Base-by-base conservation (phyloP, 1,140 invertebrate genomes). In the Forficula auricularia region DNA sequence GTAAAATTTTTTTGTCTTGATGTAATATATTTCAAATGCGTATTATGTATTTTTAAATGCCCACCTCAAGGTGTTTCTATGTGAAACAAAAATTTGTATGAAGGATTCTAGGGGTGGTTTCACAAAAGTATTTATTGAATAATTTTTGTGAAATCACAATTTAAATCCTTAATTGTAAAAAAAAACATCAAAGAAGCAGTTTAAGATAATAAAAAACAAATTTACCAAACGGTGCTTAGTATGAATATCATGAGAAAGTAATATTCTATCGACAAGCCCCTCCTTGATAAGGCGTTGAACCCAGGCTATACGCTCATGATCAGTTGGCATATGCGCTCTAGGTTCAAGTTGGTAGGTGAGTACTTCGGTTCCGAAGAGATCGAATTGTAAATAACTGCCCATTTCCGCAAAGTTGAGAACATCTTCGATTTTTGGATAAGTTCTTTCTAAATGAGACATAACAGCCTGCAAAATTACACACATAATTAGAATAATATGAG, bases 391-490 rank as follows among this genome's bases (percentile, higher is more conserved):
- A 51, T 78, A 88, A 13, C 66, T 68, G 3, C 79, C 79, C 0
- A 77, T 54, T 18, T 70, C 63, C 2, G 82, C 73, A 55, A 88
- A 88, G 45, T 85, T 79, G 22, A 79, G 42, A 0, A 88, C 55
- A 3, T 69, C 57, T 15, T 73, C 70, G 8, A 71, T 57, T 6
- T 72, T 63, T 10, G 64, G 52, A 2, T 88, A 56, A 1, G 82
- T 85, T 48, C 82, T 70, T 53, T 89, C 84, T 22, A 89, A 61
- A 63, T 90, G 85, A 3, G 79, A 84, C 79, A 88, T 85, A 10
- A 87, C 73, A 33, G 75, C 73, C 50, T 27, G n/a, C n/a, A n/a
- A n/a, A n/a, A n/a, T n/a, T n/a, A n/a, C n/a, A n/a, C n/a, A n/a
- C n/a, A n/a, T n/a, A n/a, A n/a, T n/a, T n/a, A n/a, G n/a, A n/a